Conservation (phyloP, 2,113 vertebrate species). For the Tachycineta bicolor region DNA sequence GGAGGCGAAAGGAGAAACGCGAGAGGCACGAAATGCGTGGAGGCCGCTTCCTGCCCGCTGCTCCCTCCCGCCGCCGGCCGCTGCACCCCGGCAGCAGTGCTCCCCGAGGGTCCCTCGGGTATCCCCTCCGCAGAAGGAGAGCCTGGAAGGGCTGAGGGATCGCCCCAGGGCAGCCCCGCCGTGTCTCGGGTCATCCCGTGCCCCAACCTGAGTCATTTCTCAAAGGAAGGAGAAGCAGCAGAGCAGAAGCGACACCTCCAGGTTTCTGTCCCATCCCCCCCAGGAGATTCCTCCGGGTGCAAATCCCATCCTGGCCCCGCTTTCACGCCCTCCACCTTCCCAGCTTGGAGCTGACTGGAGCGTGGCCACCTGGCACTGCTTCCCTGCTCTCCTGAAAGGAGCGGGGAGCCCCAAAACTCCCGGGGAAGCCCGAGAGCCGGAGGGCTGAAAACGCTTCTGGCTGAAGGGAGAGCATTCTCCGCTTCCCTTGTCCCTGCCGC, state of each 20-base stretch:
- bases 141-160: neutral
- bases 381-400: neutral
- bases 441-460: neutral
- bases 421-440: neutral
- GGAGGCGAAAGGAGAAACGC: accelerated
- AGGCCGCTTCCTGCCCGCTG: neutral
- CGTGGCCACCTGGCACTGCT: neutral
- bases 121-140: too few relatives aligned
- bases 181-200: accelerated
- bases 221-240: neutral
- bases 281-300: too few relatives aligned
- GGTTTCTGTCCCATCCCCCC: neutral
- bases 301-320: accelerated
- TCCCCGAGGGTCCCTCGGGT: neutral
- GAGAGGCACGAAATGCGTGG: neutral
- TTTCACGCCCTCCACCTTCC: neutral
- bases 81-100: neutral
- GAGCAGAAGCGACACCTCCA: neutral
- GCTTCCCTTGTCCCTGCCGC: neutral
- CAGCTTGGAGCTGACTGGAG: neutral
- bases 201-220: neutral
- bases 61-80: accelerated
- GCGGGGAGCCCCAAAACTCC: neutral
- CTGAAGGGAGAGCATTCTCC: neutral
- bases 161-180: accelerated